Base-by-base conservation (phyloP, 2,113 vertebrate genomes). In the Daphoenositta chrysoptera region DNA sequence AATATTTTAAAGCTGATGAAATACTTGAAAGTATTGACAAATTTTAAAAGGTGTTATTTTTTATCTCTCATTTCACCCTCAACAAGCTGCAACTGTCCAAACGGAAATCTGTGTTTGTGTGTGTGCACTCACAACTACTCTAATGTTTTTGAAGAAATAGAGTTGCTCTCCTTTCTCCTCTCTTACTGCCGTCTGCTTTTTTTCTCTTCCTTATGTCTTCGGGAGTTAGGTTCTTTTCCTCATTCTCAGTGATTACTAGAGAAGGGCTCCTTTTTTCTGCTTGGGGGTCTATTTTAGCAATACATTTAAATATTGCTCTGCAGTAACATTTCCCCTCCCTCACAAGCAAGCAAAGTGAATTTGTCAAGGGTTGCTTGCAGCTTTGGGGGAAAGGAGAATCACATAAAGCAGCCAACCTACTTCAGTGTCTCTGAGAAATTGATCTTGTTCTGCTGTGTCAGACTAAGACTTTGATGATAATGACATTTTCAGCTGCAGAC, bases 371-470 rank as follows among this genome's bases (percentile, higher is more conserved):
- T 10, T 91, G 30, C 53, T 83, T 75, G 23, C 39, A 88, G 51
- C 83, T 95, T 75, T 94, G 56, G 20, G 53, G 64, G 21, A 92
- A 86, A 79, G 37, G 21, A 89, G 60, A 83, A 87, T 42, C 63
- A 87, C 56, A 79, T 44, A 72, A 5, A 6, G 21, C 89, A 95
- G 63, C 18, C 79, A 95, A 10, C 37, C 26, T 68, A 81, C 68
- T 91, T 70, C 73, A 92, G n/a, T 90, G 75, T 95, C 82, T 82
- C 76, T 83, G 71, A 87, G 69, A 96, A 96, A 97, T 40, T 94
- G 92, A 96, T 95, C 84, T 93, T 93, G 64, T 95, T 94, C 78
- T 86, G 66, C 81, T 95, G 50, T 96, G 95, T 92, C 97, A 97
- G 87, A 89, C 83, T 87, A 91, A 84, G 60, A 84, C 89, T 97